These are phyloP conservation scores for Thera obeliscata DNA, from an alignment of 2,888 invertebrate genomes.

Conservation along the genomic window DNA sequence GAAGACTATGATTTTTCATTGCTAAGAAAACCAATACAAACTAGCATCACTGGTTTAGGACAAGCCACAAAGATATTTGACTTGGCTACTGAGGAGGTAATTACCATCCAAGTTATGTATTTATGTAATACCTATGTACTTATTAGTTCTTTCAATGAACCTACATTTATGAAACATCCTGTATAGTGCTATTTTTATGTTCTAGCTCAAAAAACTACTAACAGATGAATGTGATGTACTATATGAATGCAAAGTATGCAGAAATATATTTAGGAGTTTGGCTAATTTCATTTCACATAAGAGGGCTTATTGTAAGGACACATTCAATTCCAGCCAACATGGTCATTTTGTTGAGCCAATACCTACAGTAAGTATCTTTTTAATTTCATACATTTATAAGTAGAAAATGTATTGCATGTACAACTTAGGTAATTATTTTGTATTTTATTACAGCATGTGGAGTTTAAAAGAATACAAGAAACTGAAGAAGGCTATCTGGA, in stretches of 20 bases:
- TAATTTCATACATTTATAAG: background rate
- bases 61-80: conserved; percentile 90
- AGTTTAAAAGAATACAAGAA: conserved; percentile 77
- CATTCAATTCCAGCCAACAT: conserved; percentile 76
- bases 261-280: conserved; percentile 93
- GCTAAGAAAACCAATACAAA: conserved; percentile 87
- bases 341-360: conserved; percentile 73
- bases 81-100: conserved; percentile 90
- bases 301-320: conserved; percentile 90
- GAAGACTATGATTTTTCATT: conserved; percentile 83
- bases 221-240: conserved; percentile 94
- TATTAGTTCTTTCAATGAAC: background rate
- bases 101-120: conserved; percentile 37
- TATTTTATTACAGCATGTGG: conserved; percentile 54
- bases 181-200: conserved; percentile 28
- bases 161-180: conserved; percentile 9
- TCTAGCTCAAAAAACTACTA: conserved; percentile 89
- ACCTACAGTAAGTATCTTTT: conserved; percentile 69
- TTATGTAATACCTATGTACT: conserved; percentile 1
- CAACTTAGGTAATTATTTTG: background rate
- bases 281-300: conserved; percentile 96
- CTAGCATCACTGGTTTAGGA: conserved; percentile 87
- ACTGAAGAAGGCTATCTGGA: conserved; percentile 76
- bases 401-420: too few species aligned
- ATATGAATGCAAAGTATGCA: conserved; percentile 95